Conservation (phyloP, 2,888 invertebrate species). For the Melanostoma mellinum region DNA sequence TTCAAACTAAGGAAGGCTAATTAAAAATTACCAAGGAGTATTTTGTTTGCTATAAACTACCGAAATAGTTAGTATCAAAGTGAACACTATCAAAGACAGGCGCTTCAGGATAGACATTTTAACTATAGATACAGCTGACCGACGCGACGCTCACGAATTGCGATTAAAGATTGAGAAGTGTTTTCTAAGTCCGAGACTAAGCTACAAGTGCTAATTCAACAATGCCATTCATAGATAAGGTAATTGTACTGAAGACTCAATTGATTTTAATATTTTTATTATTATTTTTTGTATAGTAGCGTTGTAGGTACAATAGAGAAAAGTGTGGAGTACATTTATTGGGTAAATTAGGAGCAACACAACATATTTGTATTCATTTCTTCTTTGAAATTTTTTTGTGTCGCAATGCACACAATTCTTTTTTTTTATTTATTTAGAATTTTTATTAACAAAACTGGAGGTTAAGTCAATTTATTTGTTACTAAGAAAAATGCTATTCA, state of each 20-base stretch:
- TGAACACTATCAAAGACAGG: constrained; percentile 13
- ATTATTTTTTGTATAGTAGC: too few species aligned
- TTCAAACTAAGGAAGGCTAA: not conserved
- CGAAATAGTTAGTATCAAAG: constrained; percentile 22
- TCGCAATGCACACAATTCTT: too few species aligned
- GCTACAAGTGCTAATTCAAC: not conserved
- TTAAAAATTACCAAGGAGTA: constrained; percentile 53
- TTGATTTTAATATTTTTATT: constrained; percentile 9
- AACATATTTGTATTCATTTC: too few species aligned
- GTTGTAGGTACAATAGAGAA: too few species aligned
- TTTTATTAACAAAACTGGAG: too few species aligned
- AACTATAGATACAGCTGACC: constrained; percentile 8
- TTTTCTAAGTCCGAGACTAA: not conserved
- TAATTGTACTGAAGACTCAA: constrained; percentile 48
- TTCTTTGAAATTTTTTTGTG: too few species aligned
- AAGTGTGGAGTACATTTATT: not conserved
- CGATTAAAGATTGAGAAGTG: constrained; percentile 37
- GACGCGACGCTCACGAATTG: constrained; percentile 37
- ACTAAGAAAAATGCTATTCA: too few species aligned
- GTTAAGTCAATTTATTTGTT: too few species aligned
- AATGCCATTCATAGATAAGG: constrained; percentile 17
- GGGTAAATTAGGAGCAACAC: too few species aligned
- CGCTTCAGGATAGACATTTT: constrained; percentile 27
- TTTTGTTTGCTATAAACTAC: constrained; percentile 41
- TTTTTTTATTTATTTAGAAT: too few species aligned